Base-by-base conservation (phyloP, 1,140 invertebrate genomes). In the Adoxophyes honmai region DNA sequence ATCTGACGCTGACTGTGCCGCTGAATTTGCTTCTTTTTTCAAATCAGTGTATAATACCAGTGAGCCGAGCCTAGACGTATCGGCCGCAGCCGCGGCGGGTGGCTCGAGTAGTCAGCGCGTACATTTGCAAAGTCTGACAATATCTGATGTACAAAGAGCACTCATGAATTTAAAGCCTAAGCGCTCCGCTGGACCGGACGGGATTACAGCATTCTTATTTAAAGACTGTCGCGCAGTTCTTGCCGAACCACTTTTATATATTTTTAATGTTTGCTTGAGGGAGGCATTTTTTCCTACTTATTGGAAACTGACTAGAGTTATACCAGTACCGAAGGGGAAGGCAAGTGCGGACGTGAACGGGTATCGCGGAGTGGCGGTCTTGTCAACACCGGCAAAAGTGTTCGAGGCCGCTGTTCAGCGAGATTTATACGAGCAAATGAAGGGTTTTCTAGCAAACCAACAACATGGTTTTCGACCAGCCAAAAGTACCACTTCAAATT, bases 321-420 rank as follows among this genome's bases (percentile, higher is more conserved):
- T 48, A 48, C 42, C 42, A 8, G 42, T 48, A 6, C 42, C 42
- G 18, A 48, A 48, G n/a, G 42, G 42, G 6, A n/a, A 18, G 10
- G 10, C 13, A 10, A 18, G 16, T 6, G 8, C 15, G 8, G 7
- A 48, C n/a, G 42, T 48, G 10, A 18, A 7, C 1, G 16, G 7
- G 1, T 18, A 16, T 18, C 14, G 42, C 1, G 14, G 14, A 18
- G 18, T 48, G 34, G 66, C 65, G 14, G 60, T 68, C 1, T 18
- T 68, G 1, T 71, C 64, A 3, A 58, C 62, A 13, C 61, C 64
- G 15, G 61, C 60, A 67, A 51, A 70, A 39, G 60, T 64, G 5
- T 62, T 64, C 15, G 61, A 68, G 18, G 59, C 66, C 0, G 59
- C 55, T 14, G 34, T 68, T n/a, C 59, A 68, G 2, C 21, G 18